Percentiles rank a stretch among this genome's conserved stretches.
These are phyloP conservation scores for Sus cebifrons DNA, from an alignment of 2,797 vertebrate genomes.

Conservation along the genomic window DNA sequence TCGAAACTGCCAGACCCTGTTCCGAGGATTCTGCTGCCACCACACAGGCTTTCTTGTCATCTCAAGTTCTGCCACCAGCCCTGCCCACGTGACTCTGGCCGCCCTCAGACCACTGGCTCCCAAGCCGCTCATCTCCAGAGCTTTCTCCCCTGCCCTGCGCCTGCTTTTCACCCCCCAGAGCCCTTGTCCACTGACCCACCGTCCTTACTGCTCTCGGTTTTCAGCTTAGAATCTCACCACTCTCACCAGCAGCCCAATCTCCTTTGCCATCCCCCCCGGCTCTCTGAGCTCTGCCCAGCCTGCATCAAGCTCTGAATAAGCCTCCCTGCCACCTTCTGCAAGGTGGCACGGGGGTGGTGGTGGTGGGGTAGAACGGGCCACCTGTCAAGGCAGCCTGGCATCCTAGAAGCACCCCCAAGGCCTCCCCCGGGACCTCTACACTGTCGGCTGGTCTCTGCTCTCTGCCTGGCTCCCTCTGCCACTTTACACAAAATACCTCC, in stretches of 20 bases:
- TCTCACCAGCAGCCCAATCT: neutral
- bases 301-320: neutral
- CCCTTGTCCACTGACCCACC: neutral
- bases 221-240: neutral
- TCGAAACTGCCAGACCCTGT: neutral
- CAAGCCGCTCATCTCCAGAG: neutral
- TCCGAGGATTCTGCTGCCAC: neutral
- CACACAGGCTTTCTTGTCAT: neutral
- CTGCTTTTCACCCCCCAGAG: neutral
- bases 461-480: neutral
- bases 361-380: neutral
- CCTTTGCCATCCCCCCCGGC: neutral
- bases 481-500: neutral
- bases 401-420: neutral
- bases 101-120: neutral
- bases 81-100: neutral
- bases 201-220: neutral
- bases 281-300: neutral
- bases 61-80: neutral
- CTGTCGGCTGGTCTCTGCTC: neutral
- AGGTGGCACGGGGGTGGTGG: neutral
- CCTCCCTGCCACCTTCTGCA: neutral
- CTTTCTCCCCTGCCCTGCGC: neutral
- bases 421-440: neutral
- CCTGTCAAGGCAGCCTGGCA: neutral